phyloP scores from a whole-genome alignment of 2,797 vertebrate genomes.

The Aeoliscus strigatus region DNA sequence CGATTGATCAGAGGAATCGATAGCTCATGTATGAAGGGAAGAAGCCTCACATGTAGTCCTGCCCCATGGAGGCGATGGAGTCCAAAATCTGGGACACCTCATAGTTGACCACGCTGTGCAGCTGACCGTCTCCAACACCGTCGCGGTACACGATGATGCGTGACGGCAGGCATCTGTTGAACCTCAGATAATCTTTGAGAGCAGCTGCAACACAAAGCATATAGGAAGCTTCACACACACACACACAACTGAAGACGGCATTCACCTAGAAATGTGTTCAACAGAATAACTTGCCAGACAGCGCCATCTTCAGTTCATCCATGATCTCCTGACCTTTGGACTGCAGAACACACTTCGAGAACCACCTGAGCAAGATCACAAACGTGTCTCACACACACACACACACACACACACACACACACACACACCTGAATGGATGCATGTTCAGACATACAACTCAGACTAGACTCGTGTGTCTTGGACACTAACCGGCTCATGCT shows the following conservation, averaged over 20 bases:
- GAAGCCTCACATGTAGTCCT: constrained; percentile 78
- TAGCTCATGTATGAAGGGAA: not conserved
- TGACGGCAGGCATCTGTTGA: constrained; percentile 82
- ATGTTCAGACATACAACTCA: too few relatives aligned
- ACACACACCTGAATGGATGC: too few relatives aligned
- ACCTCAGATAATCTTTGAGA: constrained; percentile 80
- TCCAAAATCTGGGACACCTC: constrained; percentile 89
- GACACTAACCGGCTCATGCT: constrained; percentile 82
- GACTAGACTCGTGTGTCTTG: too few relatives aligned
- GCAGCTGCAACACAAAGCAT: constrained; percentile 71
- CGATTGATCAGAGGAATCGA: too few relatives aligned
- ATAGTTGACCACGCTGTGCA: constrained; percentile 84
- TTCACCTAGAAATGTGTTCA: too few relatives aligned
- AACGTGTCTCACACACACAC: not conserved
- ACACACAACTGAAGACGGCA: too few relatives aligned
- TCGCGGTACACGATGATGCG: constrained; percentile 93
- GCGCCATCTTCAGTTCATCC: constrained; percentile 85
- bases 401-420: too few relatives aligned
- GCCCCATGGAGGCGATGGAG: constrained; percentile 80
- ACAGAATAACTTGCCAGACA: constrained; percentile 71
- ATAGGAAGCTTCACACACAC: not conserved
- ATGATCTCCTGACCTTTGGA: constrained; percentile 89
- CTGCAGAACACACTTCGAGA: constrained; percentile 90
- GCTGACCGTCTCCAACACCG: constrained; percentile 92
- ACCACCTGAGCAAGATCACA: constrained; percentile 79